Percentiles rank a stretch among this genome's conserved stretches.
Evolutionary conservation across 2,888 invertebrate genomes (phyloP).

Genomic region (Nephrotoma flavescens): DNA sequence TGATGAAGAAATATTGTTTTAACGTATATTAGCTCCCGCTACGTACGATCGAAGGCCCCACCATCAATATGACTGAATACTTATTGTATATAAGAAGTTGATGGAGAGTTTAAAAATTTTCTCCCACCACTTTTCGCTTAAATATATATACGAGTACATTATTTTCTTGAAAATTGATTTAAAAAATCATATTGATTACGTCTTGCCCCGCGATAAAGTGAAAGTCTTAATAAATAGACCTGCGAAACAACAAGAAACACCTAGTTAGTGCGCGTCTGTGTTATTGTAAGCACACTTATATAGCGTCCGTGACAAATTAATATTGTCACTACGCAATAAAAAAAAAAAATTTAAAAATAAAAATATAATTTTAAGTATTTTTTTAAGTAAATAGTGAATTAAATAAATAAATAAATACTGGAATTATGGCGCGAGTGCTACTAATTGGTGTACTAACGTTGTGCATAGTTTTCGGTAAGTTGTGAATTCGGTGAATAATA

Average conservation of each 20-base stretch:
- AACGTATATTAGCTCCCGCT: neutral
- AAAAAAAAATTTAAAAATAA: neutral
- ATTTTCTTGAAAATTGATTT: neutral
- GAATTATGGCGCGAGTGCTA: constrained; percentile 28
- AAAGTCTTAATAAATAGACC: constrained; percentile 35
- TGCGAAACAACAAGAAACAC: constrained; percentile 30
- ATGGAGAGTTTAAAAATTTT: neutral
- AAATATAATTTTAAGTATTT: neutral
- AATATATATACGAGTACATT: neutral
- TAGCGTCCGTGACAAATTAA: neutral
- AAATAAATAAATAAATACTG: neutral
- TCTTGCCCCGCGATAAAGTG: constrained; percentile 21
- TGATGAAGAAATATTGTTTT: neutral
- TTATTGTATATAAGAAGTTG: neutral
- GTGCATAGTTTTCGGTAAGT: constrained; percentile 28
- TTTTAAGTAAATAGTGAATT: neutral
- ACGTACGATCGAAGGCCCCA: neutral
- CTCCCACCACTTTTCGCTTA: neutral
- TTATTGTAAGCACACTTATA: constrained; percentile 13
- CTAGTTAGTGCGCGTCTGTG: constrained; percentile 34
- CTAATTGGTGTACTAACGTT: constrained; percentile 26
- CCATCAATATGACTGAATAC: neutral
- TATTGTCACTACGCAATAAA: neutral
- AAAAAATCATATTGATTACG: neutral
- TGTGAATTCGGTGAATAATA: constrained; percentile 5